Percentiles rank a stretch among this genome's conserved stretches.
phyloP scores from a whole-genome alignment of 1,140 invertebrate genomes.

The Araneus ventricosus region DNA sequence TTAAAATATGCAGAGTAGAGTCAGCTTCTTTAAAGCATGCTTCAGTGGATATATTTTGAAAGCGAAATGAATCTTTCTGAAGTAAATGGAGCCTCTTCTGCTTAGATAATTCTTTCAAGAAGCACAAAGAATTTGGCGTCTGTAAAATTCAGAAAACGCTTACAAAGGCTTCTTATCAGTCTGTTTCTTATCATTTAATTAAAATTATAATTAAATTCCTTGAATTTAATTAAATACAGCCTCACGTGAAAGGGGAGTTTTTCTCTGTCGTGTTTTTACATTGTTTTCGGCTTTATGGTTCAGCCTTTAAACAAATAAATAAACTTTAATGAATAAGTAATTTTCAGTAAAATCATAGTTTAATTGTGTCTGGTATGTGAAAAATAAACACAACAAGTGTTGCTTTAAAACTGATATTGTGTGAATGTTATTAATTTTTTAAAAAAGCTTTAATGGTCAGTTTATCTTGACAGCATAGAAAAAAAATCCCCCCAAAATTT shows the following conservation, averaged over 20 bases:
- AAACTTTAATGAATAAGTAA: background rate
- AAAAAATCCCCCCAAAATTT: too few species aligned
- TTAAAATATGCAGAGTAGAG: background rate
- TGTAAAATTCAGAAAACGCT: background rate
- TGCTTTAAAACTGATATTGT: background rate
- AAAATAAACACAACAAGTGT: background rate
- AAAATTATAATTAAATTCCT: slow-evolving; percentile 7
- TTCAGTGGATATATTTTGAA: background rate
- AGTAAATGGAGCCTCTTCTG: background rate
- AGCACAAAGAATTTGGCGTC: background rate
- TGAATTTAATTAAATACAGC: slow-evolving; percentile 8
- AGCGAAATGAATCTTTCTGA: background rate
- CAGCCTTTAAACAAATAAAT: background rate
- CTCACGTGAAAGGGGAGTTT: background rate
- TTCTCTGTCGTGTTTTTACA: background rate
- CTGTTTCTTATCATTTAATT: slow-evolving; percentile 25
- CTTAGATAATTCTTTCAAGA: background rate
- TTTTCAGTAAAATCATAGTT: background rate
- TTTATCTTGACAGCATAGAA: too few species aligned
- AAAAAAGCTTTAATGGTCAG: too few species aligned
- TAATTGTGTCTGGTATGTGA: background rate
- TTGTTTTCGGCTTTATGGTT: slow-evolving; percentile 20
- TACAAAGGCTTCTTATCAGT: slow-evolving; percentile 4
- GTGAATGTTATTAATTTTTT: too few species aligned
- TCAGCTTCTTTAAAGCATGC: background rate